Evolutionary conservation across 2,797 vertebrate genomes (phyloP).

Genomic region (Notoglanidium macrostoma): DNA sequence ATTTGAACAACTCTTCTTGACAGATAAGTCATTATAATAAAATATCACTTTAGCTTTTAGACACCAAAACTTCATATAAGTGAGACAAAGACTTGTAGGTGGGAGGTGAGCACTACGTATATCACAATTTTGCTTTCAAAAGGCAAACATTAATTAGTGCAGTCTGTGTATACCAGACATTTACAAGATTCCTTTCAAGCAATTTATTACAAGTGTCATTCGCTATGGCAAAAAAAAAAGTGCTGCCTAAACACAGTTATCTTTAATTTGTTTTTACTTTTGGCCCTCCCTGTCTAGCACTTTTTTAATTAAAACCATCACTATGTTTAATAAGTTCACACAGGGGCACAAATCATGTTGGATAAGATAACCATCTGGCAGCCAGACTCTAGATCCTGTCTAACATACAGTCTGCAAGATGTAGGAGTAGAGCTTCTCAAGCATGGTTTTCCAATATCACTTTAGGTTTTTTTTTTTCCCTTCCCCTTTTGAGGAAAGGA

Average conservation of each 20-base stretch:
- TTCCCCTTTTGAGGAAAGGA: conserved; percentile 33
- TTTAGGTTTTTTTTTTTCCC: conserved; percentile 10
- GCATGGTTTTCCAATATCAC: conserved; percentile 37
- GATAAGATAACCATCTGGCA: conserved; percentile 66
- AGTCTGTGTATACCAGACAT: conserved; percentile 17
- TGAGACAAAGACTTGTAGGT: neutral
- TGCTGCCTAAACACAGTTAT: conserved; percentile 49
- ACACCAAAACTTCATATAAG: neutral
- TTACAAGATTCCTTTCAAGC: conserved; percentile 1
- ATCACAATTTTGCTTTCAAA: conserved; percentile 7
- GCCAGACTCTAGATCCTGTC: conserved; percentile 45
- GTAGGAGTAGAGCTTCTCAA: conserved; percentile 13
- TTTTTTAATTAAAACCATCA: conserved; percentile 63
- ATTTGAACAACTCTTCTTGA: neutral
- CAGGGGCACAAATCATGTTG: conserved; percentile 64
- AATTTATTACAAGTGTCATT: conserved; percentile 33
- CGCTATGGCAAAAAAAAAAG: conserved; percentile 5
- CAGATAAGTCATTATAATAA: neutral
- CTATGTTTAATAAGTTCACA: conserved; percentile 60
- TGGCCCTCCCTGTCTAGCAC: conserved; percentile 21
- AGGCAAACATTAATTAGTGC: conserved; percentile 16
- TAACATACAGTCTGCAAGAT: conserved; percentile 28
- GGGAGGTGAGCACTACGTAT: neutral
- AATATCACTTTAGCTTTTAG: neutral
- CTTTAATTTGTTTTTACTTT: conserved; percentile 50